Evolutionary conservation across 2,888 invertebrate species (phyloP), one percentile per base, ranked within the genome.

Genomic region (Prosapia bicincta): DNA sequence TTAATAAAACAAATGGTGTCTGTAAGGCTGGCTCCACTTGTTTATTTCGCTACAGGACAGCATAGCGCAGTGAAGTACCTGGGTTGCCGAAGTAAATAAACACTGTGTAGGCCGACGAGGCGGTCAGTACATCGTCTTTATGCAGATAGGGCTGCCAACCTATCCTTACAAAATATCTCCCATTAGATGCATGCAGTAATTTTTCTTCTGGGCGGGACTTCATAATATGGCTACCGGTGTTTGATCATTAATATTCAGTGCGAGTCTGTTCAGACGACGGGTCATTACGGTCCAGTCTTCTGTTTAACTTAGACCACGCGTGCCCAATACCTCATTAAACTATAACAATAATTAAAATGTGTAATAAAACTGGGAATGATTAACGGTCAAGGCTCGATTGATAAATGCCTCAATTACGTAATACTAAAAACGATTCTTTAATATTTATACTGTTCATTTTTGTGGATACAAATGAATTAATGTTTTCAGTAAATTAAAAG

Each of bases 281-380:
- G 54, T 54, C n/a, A 20, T 20, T 38, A 38, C 20, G 54, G 54
- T 9, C 54, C 10, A 9, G 54, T 3, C 54, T 54, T 38, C 38
- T 38, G 38, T 38, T 38, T 13, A 38, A 13, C 38, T 38, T 38
- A 9, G 9, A 13, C 38, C 38, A 54, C 25, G 43, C 24, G 43
- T 38, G 15, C 13, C 69, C 25, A 15, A 23, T 20, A 20, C 30
- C 74, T 74, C 74, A 74, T 74, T 74, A 74, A 69, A 74, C 74
- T 43, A 69, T 24, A 26, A 26, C 74, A 74, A 69, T 74, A 74
- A 74, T 74, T 74, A 74, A 74, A 74, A 74, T 74, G 74, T 74
- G 54, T 54, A 54, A 54, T 54, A 54, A 54, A 54, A 54, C 20
- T 2, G 54, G 3, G 20, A 20, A 54, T 54, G 54, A 54, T 54